These are phyloP conservation scores for Misgurnus anguillicaudatus DNA, from an alignment of 2,113 vertebrate genomes.

Conservation along the genomic window DNA sequence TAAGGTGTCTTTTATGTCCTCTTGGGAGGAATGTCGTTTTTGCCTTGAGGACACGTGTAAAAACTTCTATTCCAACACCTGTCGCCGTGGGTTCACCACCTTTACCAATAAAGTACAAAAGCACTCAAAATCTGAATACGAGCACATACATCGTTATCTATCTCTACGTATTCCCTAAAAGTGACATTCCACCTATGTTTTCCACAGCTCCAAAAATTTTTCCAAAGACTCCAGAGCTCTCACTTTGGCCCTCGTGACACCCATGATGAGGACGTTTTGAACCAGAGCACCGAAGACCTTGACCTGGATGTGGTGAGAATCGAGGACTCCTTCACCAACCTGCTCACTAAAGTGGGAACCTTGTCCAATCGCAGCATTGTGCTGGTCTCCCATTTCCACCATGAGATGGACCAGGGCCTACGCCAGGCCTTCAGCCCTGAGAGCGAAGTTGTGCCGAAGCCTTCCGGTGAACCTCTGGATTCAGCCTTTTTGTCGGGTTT, in stretches of 20 bases:
- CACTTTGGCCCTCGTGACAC: conserved; percentile 69
- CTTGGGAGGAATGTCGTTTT: conserved; percentile 83
- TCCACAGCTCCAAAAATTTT: conserved; percentile 80
- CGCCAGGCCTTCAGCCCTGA: conserved; percentile 77
- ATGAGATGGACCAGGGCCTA: conserved; percentile 79
- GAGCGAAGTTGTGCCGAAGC: conserved; percentile 53
- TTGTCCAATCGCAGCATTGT: conserved; percentile 77
- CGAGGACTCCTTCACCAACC: conserved; percentile 76
- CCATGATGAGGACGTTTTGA: conserved; percentile 62
- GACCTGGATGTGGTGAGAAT: conserved; percentile 75
- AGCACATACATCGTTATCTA: too few relatives aligned
- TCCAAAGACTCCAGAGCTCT: conserved; percentile 77
- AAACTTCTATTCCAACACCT: conserved; percentile 79
- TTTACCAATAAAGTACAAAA: conserved; percentile 77
- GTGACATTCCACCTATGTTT: neutral
- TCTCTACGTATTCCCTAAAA: too few relatives aligned
- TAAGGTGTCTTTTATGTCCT: conserved; percentile 73
- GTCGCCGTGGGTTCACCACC: conserved; percentile 72
- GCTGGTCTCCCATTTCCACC: conserved; percentile 79
- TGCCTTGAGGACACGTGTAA: conserved; percentile 86
- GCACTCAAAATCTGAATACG: neutral
- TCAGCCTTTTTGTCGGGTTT: conserved; percentile 70
- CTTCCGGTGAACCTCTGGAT: conserved; percentile 61
- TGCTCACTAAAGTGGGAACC: conserved; percentile 68
- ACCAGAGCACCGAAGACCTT: conserved; percentile 58